A percentile compares a stretch with the other conserved stretches of the same genome.
phyloP scores from a whole-genome alignment of 2,797 vertebrate species.

The Rhinophrynus dorsalis region DNA sequence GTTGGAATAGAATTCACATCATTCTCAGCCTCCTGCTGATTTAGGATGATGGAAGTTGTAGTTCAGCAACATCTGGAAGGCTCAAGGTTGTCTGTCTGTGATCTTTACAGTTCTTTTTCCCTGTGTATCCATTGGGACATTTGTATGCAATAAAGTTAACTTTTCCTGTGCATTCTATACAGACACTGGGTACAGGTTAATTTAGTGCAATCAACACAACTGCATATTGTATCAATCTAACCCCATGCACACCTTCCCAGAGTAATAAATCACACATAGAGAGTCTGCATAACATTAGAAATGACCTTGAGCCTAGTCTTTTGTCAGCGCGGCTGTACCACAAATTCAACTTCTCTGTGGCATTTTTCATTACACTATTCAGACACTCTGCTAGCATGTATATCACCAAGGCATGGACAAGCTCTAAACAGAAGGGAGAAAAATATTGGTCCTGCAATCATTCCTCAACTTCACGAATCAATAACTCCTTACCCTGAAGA shows the following conservation, averaged over 20 bases:
- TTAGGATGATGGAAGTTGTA: no score
- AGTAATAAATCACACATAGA: constrained; percentile 34
- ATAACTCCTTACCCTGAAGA: constrained; percentile 40
- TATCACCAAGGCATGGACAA: constrained; percentile 22
- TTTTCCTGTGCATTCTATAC: background rate
- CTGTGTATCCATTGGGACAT: background rate
- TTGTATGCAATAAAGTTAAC: background rate
- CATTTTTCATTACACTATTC: constrained; percentile 37
- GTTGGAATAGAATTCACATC: no score
- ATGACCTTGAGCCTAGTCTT: constrained; percentile 34
- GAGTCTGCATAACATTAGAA: constrained; percentile 15
- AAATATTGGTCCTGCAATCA: constrained; percentile 42
- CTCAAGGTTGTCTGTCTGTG: background rate
- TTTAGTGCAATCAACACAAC: constrained; percentile 15
- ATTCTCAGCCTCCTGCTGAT: no score
- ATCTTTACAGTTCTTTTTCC: background rate
- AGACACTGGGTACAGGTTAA: constrained; percentile 1
- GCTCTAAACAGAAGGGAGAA: constrained; percentile 28
- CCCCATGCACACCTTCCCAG: constrained; percentile 3
- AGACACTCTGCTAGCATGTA: constrained; percentile 26
- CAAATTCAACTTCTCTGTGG: constrained; percentile 22
- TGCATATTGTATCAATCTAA: constrained; percentile 26
- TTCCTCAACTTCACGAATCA: constrained; percentile 39
- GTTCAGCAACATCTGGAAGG: no score
- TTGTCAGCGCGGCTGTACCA: background rate